These are phyloP conservation scores for Macrosoma leucophasiata DNA, from an alignment of 2,888 invertebrate genomes.

Conservation along the genomic window DNA sequence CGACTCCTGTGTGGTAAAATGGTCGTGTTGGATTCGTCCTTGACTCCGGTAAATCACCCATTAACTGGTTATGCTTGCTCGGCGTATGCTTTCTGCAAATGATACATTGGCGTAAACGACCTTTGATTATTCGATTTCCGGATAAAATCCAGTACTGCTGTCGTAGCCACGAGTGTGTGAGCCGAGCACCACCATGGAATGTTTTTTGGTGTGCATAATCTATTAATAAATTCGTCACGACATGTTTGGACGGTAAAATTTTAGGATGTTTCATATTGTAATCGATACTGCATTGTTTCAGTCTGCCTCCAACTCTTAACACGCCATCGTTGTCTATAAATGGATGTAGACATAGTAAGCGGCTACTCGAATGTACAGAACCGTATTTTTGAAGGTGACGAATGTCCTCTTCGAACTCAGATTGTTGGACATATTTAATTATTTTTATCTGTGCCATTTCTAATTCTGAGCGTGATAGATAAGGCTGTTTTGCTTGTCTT, in stretches of 20 bases:
- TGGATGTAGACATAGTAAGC: too few species aligned
- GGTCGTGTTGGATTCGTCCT: slow-evolving; percentile 11
- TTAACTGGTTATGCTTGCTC: slow-evolving; percentile 1
- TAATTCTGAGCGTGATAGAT: too few species aligned
- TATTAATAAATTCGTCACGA: not conserved
- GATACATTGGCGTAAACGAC: slow-evolving; percentile 2
- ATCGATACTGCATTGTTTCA: too few species aligned
- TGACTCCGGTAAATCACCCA: slow-evolving; percentile 8
- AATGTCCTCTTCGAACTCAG: too few species aligned
- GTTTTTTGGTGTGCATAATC: slow-evolving; percentile 1
- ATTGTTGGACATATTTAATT: too few species aligned
- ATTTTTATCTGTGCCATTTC: too few species aligned
- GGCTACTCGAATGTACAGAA: too few species aligned
- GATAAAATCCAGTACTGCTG: slow-evolving; percentile 6
- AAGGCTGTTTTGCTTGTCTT: too few species aligned
- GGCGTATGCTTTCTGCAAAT: slow-evolving; percentile 1
- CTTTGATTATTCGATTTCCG: slow-evolving; percentile 2
- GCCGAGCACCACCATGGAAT: not conserved
- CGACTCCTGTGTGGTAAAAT: slow-evolving; percentile 23
- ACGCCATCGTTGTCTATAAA: not conserved
- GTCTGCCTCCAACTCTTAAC: slow-evolving; percentile 1
- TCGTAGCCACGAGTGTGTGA: not conserved
- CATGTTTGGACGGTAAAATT: not conserved
- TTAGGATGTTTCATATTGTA: too few species aligned
- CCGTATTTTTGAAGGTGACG: too few species aligned